Evolutionary conservation across 2,113 vertebrate species (phyloP).

Genomic region (Montifringilla adamsi): DNA sequence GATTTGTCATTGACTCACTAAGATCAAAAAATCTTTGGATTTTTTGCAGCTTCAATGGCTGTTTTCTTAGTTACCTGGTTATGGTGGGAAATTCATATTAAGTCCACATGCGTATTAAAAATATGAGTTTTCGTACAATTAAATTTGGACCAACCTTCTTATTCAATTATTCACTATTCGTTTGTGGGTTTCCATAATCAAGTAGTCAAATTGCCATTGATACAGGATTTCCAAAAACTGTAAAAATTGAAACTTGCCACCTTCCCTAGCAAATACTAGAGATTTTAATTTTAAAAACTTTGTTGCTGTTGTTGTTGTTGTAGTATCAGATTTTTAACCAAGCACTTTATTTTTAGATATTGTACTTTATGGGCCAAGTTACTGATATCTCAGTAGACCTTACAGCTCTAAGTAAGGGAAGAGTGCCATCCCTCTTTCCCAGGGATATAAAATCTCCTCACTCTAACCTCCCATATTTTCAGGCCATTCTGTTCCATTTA

Average conservation of each 20-base stretch:
- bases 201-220: neutral
- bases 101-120: neutral
- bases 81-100: neutral
- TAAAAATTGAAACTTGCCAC: neutral
- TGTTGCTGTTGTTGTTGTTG: neutral
- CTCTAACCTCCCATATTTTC: neutral
- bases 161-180: neutral
- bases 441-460: neutral
- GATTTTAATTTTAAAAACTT: neutral
- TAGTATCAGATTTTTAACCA: neutral
- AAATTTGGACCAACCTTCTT: neutral
- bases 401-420: neutral
- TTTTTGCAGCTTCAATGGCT: neutral
- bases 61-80: neutral
- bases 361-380: neutral
- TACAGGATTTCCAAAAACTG: neutral
- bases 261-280: neutral
- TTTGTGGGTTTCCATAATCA: neutral
- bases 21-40: neutral
- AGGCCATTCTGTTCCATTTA: neutral
- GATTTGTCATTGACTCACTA: neutral
- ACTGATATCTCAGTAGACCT: neutral
- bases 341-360: neutral
- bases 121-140: neutral
- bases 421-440: neutral